Evolutionary conservation across 2,113 vertebrate genomes (phyloP).

Genomic region (Nibea coibor): DNA sequence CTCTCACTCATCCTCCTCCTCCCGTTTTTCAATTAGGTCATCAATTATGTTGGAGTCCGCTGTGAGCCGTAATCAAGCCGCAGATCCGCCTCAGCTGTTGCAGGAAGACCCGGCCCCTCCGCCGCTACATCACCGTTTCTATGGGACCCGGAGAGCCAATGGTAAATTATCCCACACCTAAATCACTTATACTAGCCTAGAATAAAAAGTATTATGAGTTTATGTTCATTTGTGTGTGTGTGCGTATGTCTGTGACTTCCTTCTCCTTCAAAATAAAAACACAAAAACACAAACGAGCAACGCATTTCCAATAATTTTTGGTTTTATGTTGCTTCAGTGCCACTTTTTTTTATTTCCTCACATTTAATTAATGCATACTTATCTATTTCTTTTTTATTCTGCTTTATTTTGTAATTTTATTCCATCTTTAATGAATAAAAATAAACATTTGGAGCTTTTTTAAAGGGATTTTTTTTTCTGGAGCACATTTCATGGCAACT

Average conservation of each 20-base stretch:
- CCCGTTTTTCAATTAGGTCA: slow-evolving; percentile 83
- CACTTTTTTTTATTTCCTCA: neutral
- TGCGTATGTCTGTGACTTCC: neutral
- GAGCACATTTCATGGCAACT: neutral
- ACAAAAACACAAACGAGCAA: no score
- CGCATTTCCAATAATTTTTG: neutral
- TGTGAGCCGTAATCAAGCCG: slow-evolving; percentile 74
- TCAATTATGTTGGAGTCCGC: slow-evolving; percentile 79
- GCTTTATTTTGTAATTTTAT: neutral
- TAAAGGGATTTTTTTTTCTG: neutral
- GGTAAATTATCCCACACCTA: neutral
- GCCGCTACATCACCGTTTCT: slow-evolving; percentile 62
- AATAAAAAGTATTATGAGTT: neutral
- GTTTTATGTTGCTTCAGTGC: neutral
- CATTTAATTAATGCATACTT: no score
- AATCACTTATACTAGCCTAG: no score
- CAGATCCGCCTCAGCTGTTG: slow-evolving; percentile 85
- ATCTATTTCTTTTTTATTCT: neutral
- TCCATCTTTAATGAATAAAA: neutral
- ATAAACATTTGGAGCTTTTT: neutral
- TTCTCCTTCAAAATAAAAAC: neutral
- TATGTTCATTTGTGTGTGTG: neutral
- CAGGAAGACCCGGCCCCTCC: slow-evolving; percentile 63
- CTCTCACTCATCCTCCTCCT: slow-evolving; percentile 13
- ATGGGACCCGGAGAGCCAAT: slow-evolving; percentile 62